Evolutionary conservation across 2,888 invertebrate species (phyloP).

Genomic region (Lamellibrachia satsuma): DNA sequence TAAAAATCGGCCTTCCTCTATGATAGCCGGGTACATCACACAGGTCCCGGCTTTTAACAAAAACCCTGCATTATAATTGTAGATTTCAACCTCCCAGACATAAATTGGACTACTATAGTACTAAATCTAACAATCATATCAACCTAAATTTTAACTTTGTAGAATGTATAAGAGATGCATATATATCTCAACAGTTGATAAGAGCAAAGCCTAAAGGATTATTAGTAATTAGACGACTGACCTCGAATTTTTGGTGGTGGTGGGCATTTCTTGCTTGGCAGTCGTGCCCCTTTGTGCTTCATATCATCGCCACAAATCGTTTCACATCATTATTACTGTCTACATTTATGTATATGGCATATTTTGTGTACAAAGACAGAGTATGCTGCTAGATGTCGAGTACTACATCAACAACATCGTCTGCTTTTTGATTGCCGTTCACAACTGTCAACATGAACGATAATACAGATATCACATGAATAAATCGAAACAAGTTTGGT

Average conservation of each 20-base stretch:
- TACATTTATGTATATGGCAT: too few species aligned
- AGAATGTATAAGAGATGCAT: too few species aligned
- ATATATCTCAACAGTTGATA: too few species aligned
- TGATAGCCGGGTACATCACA: too few species aligned
- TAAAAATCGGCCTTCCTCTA: too few species aligned
- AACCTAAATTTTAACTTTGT: too few species aligned
- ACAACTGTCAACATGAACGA: neutral
- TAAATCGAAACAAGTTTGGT: neutral
- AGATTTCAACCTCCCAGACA: too few species aligned
- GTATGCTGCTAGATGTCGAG: neutral
- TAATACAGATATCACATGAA: neutral
- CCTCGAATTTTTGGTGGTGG: neutral
- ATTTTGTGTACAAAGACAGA: neutral
- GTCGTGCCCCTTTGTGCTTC: conserved; percentile 1
- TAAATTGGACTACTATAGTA: too few species aligned
- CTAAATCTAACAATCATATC: too few species aligned
- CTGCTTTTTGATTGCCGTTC: neutral
- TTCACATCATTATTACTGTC: neutral
- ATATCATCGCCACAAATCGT: neutral
- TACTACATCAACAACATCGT: neutral
- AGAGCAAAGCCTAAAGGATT: neutral
- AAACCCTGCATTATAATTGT: too few species aligned
- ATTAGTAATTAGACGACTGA: neutral
- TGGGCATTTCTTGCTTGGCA: conserved; percentile 1
- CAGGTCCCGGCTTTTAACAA: too few species aligned